A percentile compares a stretch with the other conserved stretches of the same genome.
These are phyloP conservation scores for Drosophila yooni DNA, from an alignment of 2,888 invertebrate species.

Conservation along the genomic window DNA sequence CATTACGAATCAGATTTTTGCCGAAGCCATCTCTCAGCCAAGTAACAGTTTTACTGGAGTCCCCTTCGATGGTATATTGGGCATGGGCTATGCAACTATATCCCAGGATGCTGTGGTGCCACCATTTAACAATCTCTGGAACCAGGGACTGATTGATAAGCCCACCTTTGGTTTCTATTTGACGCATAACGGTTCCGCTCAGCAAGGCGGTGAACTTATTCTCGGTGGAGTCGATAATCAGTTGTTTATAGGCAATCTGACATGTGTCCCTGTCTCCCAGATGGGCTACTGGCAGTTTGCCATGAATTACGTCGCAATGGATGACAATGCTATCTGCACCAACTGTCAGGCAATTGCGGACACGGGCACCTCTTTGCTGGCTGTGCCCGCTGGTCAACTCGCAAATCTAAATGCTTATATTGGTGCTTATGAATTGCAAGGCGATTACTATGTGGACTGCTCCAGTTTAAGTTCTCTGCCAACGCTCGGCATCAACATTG, in stretches of 20 bases:
- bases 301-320: conserved; percentile 89
- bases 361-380: conserved; percentile 97
- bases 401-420: conserved; percentile 90
- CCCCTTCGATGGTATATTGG: conserved; percentile 98
- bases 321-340: conserved; percentile 87
- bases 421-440: conserved; percentile 87
- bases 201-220: conserved; percentile 92
- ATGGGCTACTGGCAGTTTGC: conserved; percentile 98
- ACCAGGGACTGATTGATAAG: conserved; percentile 89
- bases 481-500: conserved; percentile 90
- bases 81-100: conserved; percentile 94
- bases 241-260: conserved; percentile 89
- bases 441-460: conserved; percentile 89
- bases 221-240: conserved; percentile 96
- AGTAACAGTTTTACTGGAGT: conserved; percentile 97
- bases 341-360: conserved; percentile 96
- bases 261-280: conserved; percentile 91
- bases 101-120: conserved; percentile 95
- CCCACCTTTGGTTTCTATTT: conserved; percentile 97
- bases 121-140: conserved; percentile 95
- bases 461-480: conserved; percentile 91
- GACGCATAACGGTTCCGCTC: conserved; percentile 89
- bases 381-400: conserved; percentile 89
- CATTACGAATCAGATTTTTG: conserved; percentile 94
- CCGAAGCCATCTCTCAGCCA: conserved; percentile 96